Evolutionary conservation across 2,113 vertebrate species (phyloP), one percentile per base, ranked within the genome.

Genomic region (Cervus canadensis): DNA sequence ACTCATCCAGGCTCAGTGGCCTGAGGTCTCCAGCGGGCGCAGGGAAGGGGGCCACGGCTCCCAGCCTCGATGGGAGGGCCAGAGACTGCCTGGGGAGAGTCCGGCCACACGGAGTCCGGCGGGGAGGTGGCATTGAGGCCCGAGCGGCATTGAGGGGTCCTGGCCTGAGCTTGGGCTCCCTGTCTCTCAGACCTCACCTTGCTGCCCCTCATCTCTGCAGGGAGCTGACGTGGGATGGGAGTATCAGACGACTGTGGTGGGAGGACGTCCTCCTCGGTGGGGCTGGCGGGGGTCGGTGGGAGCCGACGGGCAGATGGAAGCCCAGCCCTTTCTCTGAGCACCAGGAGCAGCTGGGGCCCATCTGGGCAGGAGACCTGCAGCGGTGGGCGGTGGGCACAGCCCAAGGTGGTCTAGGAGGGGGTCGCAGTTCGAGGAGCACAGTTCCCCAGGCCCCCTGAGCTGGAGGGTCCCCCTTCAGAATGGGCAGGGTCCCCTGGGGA

Each of bases 361-460:
- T 57, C 13, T 19, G 48, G 45, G 33, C 36, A 6, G 15, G 23
- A 36, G 14, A 17, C 71, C 12, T 7, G 6, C 2, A 16, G 78
- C 0, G 3, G 45, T 13, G 45, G 6, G 30, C n/a, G 2, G 21
- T 43, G 82, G 52, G 36, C 15, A 62, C 9, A 26, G 17, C 2
- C 64, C n/a, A 36, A 71, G 64, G 25, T n/a, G 30, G 13, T 30
- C 40, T 30, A 40, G 84, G 56, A 8, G 11, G 7, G 12, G 26
- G 43, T 1, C 1, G 4, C 4, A 52, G 17, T 50, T 76, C 21
- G 5, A 59, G 10, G 17, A n/a, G 4, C 10, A 8, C 0, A 0
- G 33, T 33, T 60, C 13, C 5, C 28, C 1, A 7, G 54, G 43
- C 17, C 59, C 16, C 25, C 16, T 43, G n/a, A 25, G 30, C 76